Percentiles rank a stretch among this genome's conserved stretches.
Conservation (phyloP, 1,140 invertebrate genomes). For the Anastrepha ludens region DNA sequence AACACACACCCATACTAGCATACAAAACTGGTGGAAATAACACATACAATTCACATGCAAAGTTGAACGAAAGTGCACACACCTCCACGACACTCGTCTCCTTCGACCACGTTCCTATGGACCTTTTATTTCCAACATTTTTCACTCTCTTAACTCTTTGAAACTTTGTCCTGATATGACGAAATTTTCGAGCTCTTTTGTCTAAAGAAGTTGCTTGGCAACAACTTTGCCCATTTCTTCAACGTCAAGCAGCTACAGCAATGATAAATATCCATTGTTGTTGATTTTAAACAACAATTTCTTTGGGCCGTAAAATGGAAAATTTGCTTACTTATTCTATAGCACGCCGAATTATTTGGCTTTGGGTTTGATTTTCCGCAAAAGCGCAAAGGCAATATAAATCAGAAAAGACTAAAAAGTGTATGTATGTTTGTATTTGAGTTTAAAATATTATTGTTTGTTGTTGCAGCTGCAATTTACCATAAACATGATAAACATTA, state of each 20-base stretch:
- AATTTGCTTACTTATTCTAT: conserved; percentile 29
- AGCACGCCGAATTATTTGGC: background rate
- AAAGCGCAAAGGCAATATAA: conserved; percentile 15
- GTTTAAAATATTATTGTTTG: background rate
- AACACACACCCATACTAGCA: background rate
- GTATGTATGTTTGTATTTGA: background rate
- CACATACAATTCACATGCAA: background rate
- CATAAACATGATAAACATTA: conserved; percentile 4
- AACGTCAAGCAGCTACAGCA: background rate
- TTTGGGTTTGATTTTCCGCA: background rate
- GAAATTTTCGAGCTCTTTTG: conserved; percentile 21
- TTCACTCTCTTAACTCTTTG: background rate
- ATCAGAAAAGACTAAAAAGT: background rate
- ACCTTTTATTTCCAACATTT: no score
- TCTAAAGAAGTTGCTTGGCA: background rate
- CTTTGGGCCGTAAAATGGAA: conserved; percentile 28
- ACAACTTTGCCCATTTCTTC: background rate
- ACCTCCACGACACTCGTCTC: background rate
- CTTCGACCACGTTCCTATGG: background rate
- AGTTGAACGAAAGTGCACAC: background rate
- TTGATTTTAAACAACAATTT: conserved; percentile 17
- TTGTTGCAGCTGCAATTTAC: background rate
- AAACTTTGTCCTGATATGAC: conserved; percentile 27
- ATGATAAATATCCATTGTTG: conserved; percentile 14
- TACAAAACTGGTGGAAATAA: background rate